phyloP scores from a whole-genome alignment of 2,113 vertebrate genomes.

The Pantherophis guttatus region DNA sequence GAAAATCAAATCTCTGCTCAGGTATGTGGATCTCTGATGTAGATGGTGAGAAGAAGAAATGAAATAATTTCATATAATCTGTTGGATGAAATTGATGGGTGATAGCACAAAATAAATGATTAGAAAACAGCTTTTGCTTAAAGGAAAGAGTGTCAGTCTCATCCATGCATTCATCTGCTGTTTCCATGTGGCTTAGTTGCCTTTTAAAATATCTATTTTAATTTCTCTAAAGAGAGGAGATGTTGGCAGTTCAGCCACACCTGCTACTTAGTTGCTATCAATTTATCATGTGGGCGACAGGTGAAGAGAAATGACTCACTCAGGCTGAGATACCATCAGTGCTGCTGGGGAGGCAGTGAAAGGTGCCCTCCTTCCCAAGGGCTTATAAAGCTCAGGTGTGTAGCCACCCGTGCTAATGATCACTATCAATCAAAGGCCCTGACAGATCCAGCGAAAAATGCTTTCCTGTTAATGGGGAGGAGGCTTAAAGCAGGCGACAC shows the following conservation, averaged over 20 bases:
- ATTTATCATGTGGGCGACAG: conserved; percentile 54
- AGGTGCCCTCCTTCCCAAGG: conserved; percentile 18
- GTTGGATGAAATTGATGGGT: too few relatives aligned
- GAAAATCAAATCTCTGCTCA: background rate
- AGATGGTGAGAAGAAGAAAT: background rate
- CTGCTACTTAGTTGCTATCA: conserved; percentile 32
- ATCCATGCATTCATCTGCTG: background rate
- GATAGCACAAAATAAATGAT: background rate
- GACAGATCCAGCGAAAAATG: conserved; percentile 47
- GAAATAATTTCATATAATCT: background rate
- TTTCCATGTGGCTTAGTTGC: conserved; percentile 14
- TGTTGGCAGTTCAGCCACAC: conserved; percentile 33
- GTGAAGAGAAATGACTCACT: conserved; percentile 56
- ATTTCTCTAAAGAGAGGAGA: conserved; percentile 39
- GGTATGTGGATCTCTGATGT: background rate
- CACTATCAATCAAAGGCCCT: conserved; percentile 55
- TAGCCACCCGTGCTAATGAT: conserved; percentile 54
- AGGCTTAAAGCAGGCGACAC: conserved; percentile 34
- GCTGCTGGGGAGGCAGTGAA: conserved; percentile 37
- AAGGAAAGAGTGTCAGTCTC: background rate
- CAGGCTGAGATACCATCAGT: conserved; percentile 58
- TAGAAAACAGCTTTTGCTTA: background rate
- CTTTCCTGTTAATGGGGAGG: conserved; percentile 42
- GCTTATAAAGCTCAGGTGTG: conserved; percentile 56
- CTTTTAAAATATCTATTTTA: conserved; percentile 48